Evolutionary conservation across 1,140 invertebrate genomes (phyloP), one percentile per base, ranked within the genome.

Genomic region (Drosophila tani): DNA sequence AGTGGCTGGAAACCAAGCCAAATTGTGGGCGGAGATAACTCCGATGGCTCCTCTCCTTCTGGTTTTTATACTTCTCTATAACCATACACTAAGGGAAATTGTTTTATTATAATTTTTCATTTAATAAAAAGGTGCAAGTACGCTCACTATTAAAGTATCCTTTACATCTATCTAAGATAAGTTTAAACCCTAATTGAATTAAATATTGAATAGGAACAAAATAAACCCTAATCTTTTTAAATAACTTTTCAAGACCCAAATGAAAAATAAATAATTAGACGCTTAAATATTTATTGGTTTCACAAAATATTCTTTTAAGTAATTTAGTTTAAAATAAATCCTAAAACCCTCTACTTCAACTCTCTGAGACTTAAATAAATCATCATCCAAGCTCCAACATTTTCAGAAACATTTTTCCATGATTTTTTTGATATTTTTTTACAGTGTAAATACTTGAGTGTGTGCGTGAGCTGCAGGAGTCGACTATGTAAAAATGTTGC

Each of bases 401-500:
- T 51, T 32, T 6, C 9, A 17, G 27, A 1, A 17, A 17, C 2
- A 29, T 29, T 19, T 32, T 2, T 0, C 2, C 3, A 17, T 2
- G 0, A 1, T 15, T 21, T 14, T 8, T 5, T 35, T 1, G 2
- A 1, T 19, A 35, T 8, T 24, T 40, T 8, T 2, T 40, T 0
- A 19, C 53, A 40, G 43, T 57, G 47, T 60, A 29, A 35, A 38
- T 47, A 46, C 46, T 11, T 63, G 21, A 43, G 19, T 40, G 47
- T 50, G 49, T 56, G 60, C 24, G 51, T 46, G 21, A 32, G 46
- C 35, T 58, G 77, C 47, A 56, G 14, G 24, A 75, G 41, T 27
- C 2, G 58, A 46, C 50, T 60, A 41, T 41, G 66, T 51, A 63
- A 71, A 79, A 81, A 77, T 81, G 67, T 82, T 82, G 80, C 74